Base-by-base conservation (phyloP, 2,113 vertebrate genomes). In the Embiotoca jacksoni region DNA sequence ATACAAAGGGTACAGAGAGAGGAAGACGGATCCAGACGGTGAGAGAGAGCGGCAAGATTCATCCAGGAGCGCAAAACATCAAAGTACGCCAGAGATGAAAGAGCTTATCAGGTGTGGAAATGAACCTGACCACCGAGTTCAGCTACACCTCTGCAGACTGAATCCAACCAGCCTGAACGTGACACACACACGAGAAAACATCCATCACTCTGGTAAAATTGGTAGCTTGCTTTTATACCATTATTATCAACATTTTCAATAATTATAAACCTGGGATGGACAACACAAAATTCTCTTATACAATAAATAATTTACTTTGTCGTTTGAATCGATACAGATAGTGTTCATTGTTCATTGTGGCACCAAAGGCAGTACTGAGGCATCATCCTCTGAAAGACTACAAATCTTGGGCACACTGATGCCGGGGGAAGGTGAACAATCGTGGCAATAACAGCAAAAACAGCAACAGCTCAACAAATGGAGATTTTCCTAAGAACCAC, bases 11-110 rank as follows among this genome's bases (percentile, higher is more conserved):
- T 86, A 81, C 56, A 57, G 69, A 77, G 82, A 31, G 80, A 63
- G 79, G 70, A 50, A 83, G 65, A 82, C 75, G 36, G 67, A 84
- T 81, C 54, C 75, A 75, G 54, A 59, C 72, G 52, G 73, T 8
- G 66, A 81, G 79, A 37, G 75, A 81, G 78, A 74, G 83, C 75
- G 65, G 70, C 54, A 37, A 84, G 89, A 84, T 74, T 86, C 79
- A 88, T 81, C 84, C 86, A 87, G 72, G 81, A 84, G 87, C 44
- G 50, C 67, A 57, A 82, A 78, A 89, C 87, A 90, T 91, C 86
- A 93, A 93, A 92, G 91, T 87, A 72, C 44, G 75, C 36, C 77
- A 58, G 54, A 92, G 87, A 92, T 91, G 91, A 93, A 93, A 93
- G 88, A 80, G 85, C 72, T 91, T 89, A 92, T 91, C 88, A 87